Evolutionary conservation across 2,797 vertebrate genomes (phyloP).

Genomic region (Chiroxiphia lanceolata): DNA sequence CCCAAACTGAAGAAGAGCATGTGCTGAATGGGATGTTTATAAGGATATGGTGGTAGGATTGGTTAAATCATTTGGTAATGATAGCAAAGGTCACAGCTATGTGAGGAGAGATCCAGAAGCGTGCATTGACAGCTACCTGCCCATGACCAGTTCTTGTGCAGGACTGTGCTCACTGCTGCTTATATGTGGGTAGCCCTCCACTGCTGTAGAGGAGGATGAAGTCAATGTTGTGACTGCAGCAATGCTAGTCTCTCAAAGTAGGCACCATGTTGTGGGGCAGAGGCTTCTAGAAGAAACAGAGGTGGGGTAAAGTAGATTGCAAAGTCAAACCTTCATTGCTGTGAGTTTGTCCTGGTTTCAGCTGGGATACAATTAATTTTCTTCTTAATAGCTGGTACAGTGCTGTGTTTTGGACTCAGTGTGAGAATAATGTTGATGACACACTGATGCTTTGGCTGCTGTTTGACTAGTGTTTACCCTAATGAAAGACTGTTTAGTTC

Average conservation of each 20-base stretch:
- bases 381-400: neutral
- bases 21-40: neutral
- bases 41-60: neutral
- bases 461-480: neutral
- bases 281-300: neutral
- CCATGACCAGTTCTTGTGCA: neutral
- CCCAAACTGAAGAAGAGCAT: neutral
- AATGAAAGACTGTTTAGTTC: neutral
- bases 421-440: neutral
- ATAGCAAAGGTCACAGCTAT: neutral
- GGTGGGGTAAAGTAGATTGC: neutral
- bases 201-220: neutral
- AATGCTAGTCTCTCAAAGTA: neutral
- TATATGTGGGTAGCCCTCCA: neutral
- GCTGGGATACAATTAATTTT: neutral
- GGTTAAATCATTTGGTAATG: neutral
- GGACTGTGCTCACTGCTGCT: neutral
- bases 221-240: neutral
- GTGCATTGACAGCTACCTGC: rapidly evolving
- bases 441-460: neutral
- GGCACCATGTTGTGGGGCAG: rapidly evolving
- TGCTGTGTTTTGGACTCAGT: neutral
- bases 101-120: neutral
- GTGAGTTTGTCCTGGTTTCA: neutral
- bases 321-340: neutral